Evolutionary conservation across 2,888 invertebrate genomes (phyloP).

Genomic region (Lycia hirtaria): DNA sequence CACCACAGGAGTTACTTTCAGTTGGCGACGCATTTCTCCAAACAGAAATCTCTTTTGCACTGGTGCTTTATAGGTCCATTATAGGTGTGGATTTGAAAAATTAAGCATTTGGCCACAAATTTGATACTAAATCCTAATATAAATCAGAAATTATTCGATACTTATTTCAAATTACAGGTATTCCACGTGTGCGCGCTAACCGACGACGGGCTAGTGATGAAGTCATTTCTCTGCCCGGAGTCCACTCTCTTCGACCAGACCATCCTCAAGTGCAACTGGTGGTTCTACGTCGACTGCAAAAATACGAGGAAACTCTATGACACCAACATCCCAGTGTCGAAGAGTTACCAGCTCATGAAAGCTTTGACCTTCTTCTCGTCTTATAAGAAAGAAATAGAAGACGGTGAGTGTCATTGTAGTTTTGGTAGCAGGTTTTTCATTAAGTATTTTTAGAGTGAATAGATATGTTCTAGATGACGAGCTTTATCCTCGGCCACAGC

Average conservation of each 20-base stretch:
- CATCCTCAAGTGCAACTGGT: slow-evolving; percentile 96
- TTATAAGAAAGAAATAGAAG: slow-evolving; percentile 89
- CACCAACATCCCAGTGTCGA: slow-evolving; percentile 95
- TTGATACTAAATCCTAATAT: no score
- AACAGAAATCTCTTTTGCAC: no score
- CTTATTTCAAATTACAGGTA: slow-evolving; percentile 84
- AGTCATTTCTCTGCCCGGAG: slow-evolving; percentile 96
- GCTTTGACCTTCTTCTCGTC: slow-evolving; percentile 95
- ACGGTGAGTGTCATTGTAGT: slow-evolving; percentile 46
- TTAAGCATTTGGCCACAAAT: no score
- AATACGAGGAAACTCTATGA: slow-evolving; percentile 92
- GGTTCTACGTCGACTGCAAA: slow-evolving; percentile 97
- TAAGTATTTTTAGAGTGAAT: no score
- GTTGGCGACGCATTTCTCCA: no score
- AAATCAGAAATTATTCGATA: neutral
- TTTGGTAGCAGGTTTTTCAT: no score
- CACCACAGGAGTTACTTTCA: no score
- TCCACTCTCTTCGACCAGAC: slow-evolving; percentile 96
- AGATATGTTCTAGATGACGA: no score
- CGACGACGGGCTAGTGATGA: slow-evolving; percentile 95
- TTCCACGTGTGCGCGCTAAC: slow-evolving; percentile 96
- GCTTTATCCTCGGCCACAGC: no score
- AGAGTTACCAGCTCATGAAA: slow-evolving; percentile 96
- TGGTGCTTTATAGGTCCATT: no score
- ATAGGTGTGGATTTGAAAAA: no score